phyloP scores from a whole-genome alignment of 2,113 vertebrate genomes.

The Chitala chitala region DNA sequence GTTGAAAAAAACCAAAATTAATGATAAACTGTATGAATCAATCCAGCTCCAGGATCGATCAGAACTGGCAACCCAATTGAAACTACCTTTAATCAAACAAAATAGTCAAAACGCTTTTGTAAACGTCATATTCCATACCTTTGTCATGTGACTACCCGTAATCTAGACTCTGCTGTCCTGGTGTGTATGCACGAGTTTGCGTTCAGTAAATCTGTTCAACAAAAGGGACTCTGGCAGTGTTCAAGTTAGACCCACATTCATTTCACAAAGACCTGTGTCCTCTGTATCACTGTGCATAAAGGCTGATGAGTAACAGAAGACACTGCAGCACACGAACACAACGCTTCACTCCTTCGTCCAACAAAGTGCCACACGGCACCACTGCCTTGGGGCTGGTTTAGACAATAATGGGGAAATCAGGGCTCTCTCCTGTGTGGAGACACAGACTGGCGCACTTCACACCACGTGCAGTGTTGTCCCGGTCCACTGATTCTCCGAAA shows the following conservation, averaged over 20 bases:
- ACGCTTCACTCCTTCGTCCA: too few relatives aligned
- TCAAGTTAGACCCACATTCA: constrained; percentile 52
- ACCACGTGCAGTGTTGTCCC: too few relatives aligned
- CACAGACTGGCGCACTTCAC: too few relatives aligned
- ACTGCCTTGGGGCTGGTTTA: too few relatives aligned
- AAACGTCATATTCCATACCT: constrained; percentile 51
- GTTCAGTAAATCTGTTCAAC: constrained; percentile 59
- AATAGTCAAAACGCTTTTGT: constrained; percentile 22
- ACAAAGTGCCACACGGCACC: too few relatives aligned
- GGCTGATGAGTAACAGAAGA: constrained; percentile 25
- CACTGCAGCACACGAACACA: too few relatives aligned
- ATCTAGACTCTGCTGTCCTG: constrained; percentile 81
- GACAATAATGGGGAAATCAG: too few relatives aligned
- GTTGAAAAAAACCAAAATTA: constrained; percentile 48
- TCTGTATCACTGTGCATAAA: constrained; percentile 42
- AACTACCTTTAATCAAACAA: constrained; percentile 53
- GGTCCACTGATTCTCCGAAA: too few relatives aligned
- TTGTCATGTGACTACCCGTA: constrained; percentile 90
- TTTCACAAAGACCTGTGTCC: constrained; percentile 49
- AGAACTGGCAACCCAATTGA: constrained; percentile 41
- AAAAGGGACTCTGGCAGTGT: constrained; percentile 52
- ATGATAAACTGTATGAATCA: constrained; percentile 34
- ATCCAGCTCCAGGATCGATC: constrained; percentile 44
- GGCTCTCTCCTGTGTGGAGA: too few relatives aligned
- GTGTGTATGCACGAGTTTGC: constrained; percentile 37